These are phyloP conservation scores for Sebastes taczanowskii DNA, from an alignment of 2,797 vertebrate genomes.

Conservation along the genomic window DNA sequence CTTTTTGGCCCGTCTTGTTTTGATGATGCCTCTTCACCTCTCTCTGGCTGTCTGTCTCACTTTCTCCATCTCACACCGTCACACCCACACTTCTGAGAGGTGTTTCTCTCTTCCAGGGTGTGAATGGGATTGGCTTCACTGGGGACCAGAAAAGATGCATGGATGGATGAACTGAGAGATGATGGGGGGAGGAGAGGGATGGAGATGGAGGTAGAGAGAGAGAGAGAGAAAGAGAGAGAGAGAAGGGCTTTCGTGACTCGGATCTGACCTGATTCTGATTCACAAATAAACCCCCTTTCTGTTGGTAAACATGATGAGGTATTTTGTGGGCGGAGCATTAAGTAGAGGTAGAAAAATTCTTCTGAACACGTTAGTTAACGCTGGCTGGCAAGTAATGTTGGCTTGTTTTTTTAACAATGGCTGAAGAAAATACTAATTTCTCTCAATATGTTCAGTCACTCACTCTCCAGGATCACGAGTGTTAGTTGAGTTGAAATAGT, in stretches of 20 bases:
- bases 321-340: too few relatives aligned
- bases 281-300: neutral
- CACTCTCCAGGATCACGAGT: too few relatives aligned
- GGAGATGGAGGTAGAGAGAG: neutral
- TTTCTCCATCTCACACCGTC: conserved; percentile 34
- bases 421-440: too few relatives aligned
- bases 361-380: too few relatives aligned
- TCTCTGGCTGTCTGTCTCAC: neutral
- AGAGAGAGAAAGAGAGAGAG: too few relatives aligned
- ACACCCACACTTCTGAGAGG: conserved; percentile 24
- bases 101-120: conserved; percentile 48
- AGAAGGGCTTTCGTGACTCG: neutral
- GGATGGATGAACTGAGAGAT: neutral
- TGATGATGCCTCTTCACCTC: neutral
- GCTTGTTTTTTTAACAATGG: too few relatives aligned
- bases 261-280: neutral
- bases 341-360: too few relatives aligned
- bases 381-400: too few relatives aligned
- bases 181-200: neutral
- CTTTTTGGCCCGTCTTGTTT: neutral
- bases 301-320: too few relatives aligned
- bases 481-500: too few relatives aligned
- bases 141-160: conserved; percentile 12
- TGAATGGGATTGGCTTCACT: conserved; percentile 53
- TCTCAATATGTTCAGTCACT: too few relatives aligned